These are phyloP conservation scores for Brachypodius melanocephalos DNA, from an alignment of 2,113 vertebrate species.

Conservation along the genomic window DNA sequence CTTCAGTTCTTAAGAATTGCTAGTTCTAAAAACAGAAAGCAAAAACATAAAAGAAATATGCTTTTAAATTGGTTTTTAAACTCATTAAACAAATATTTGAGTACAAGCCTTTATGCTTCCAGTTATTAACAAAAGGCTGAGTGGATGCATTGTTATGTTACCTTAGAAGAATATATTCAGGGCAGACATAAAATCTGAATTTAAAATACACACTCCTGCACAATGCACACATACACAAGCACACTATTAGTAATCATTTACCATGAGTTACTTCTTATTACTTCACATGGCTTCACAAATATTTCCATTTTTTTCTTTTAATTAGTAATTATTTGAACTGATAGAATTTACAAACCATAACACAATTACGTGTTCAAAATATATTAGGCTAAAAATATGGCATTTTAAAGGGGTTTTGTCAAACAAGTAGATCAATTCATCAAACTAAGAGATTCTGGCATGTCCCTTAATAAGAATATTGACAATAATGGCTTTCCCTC, in stretches of 20 bases:
- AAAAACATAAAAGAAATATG: not conserved
- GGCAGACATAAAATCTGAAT: not conserved
- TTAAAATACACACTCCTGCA: not conserved
- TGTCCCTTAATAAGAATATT: not conserved
- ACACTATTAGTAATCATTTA: not conserved
- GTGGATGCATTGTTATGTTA: not conserved
- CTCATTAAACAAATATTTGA: not conserved
- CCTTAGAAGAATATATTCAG: not conserved
- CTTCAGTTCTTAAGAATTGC: not conserved
- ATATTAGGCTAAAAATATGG: not conserved
- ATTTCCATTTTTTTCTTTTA: not conserved
- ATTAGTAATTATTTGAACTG: not conserved
- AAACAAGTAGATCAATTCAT: not conserved
- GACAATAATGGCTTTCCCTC: not conserved
- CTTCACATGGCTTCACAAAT: not conserved
- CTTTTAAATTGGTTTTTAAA: not conserved
- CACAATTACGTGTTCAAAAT: not conserved
- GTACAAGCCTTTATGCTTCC: not conserved
- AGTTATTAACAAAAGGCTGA: not conserved
- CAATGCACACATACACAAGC: not conserved
- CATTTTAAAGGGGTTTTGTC: not conserved
- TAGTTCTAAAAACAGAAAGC: not conserved
- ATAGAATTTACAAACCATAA: not conserved
- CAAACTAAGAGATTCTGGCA: not conserved
- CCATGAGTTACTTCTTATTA: not conserved